Base-by-base conservation (phyloP, 2,888 invertebrate genomes). In the Orchestes rusci region DNA sequence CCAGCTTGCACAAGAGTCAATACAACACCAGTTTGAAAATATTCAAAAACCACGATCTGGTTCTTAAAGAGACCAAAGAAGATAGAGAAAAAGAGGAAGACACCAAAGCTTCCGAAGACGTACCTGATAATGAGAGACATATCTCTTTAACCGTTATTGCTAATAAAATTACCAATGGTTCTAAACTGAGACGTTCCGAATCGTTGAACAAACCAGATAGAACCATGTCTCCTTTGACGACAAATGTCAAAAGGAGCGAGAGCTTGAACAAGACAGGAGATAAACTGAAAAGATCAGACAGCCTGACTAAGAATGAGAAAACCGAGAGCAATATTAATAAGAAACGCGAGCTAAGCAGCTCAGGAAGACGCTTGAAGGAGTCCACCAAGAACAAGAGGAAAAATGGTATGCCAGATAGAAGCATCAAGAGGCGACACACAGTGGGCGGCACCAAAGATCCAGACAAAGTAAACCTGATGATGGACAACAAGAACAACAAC, bases 371-470 rank as follows among this genome's bases (percentile, higher is more conserved):
- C 55, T 67, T 71, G 37, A 61, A 63, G 38, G 75, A 76, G 56
- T 70, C 73, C 55, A 75, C 77, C 39, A 82, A 83, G 64, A 69
- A 82, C 45, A 84, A 84, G 67, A 70, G 84, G 53, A 84, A 84
- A 69, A 83, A 82, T 66, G 84, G 83, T 48, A 81, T 79, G 81
- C 82, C 80, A n/a, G 83, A 83, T 67, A 72, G 83, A 53, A 85
- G 86, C 51, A 87, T 90, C 60, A 90, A 90, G 69, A 77, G 93
- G 31, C 75, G 93, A 18, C 92, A 93, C 70, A 93, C 93, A 1
- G 91, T 93, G 5, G 92, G 92, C 50, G 92, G 93, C 41, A 87
- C 88, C n/a, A 88, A 89, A 69, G 92, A 92, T 69, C 85, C 80
- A 15, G 80, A 81, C 55, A 78, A 80, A 52, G 70, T 79, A 15